Evolutionary conservation across 2,797 vertebrate species (phyloP), one percentile per base, ranked within the genome.

Genomic region (Anguilla anguilla): DNA sequence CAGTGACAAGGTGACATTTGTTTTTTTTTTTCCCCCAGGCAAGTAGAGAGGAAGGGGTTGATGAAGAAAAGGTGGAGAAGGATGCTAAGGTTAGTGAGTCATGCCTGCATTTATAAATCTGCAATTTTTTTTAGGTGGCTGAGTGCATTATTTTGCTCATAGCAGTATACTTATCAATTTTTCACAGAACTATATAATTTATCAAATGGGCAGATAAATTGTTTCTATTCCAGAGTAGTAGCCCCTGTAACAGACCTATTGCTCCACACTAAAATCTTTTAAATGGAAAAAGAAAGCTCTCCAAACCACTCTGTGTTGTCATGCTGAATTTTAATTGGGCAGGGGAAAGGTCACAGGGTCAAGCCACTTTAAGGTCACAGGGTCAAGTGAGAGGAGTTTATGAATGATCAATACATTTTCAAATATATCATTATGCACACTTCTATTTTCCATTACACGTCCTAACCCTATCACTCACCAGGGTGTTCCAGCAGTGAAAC

Each of bases 51-150:
- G 94, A 96, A 1, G 97, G 90, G 55, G 91, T 97, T 1, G 92
- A 97, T 28, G 96, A 97, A 39, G 90, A 88, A 13, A 92, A 95
- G 39, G 95, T 98, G 81, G 97, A 98, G 89, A 96, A 97, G 88
- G 98, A 99, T 83, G 98, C 98, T 4, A 97, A 99, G 98, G 98
- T 99, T 90, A 74, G 95, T 86, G 83, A 46, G n/a, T 84, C 22
- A 81, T 43, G 13, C 22, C 28, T 55, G 43, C 67, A 84, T 57
- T 74, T 19, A 46, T 19, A 51, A 7, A 61, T 51, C 25, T 31
- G 31, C 17, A 10, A 6, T 17, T 39, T 35, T 35, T 19, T 64
- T 64, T 59, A 6, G 61, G 25, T 22, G 61, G 15, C 61, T 25
- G 5, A 19, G 3, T 64, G 61, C 61, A 22, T n/a, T 64, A 15